Evolutionary conservation across 2,888 invertebrate genomes (phyloP).

Genomic region (Vanessa cardui): DNA sequence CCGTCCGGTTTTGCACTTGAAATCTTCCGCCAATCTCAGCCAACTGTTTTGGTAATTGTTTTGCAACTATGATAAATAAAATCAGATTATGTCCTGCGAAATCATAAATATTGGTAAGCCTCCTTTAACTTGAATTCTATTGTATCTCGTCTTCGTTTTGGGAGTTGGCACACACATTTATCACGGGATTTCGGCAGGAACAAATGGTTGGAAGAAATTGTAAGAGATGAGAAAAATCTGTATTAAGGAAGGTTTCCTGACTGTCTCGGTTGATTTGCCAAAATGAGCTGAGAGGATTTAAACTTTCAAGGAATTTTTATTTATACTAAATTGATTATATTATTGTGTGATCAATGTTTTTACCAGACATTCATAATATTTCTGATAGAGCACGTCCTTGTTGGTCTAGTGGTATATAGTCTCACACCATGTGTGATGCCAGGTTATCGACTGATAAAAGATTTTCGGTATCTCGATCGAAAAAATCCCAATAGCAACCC

Average conservation of each 20-base stretch:
- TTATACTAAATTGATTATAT: neutral
- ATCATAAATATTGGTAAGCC: neutral
- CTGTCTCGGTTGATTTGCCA: slow-evolving; percentile 20
- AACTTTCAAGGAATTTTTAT: neutral
- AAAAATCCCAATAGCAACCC: too few species aligned
- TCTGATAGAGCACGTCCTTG: too few species aligned
- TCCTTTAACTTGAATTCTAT: slow-evolving; percentile 34
- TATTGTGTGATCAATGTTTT: too few species aligned
- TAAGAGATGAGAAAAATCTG: slow-evolving; percentile 23
- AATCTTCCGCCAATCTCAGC: too few species aligned
- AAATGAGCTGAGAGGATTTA: neutral
- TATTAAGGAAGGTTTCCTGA: slow-evolving; percentile 19
- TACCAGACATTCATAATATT: too few species aligned
- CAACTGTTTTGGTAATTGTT: too few species aligned
- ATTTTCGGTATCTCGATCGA: too few species aligned
- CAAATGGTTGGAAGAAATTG: slow-evolving; percentile 39
- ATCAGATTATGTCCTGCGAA: neutral
- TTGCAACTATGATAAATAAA: too few species aligned
- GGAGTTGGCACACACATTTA: slow-evolving; percentile 40
- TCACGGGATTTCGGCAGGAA: slow-evolving; percentile 39
- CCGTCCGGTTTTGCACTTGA: too few species aligned
- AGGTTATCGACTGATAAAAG: too few species aligned
- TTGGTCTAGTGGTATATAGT: too few species aligned
- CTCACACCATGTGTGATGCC: too few species aligned
- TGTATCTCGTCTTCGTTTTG: slow-evolving; percentile 34